These are phyloP conservation scores for Eolophus roseicapilla DNA, from an alignment of 2,113 vertebrate genomes.

Conservation along the genomic window DNA sequence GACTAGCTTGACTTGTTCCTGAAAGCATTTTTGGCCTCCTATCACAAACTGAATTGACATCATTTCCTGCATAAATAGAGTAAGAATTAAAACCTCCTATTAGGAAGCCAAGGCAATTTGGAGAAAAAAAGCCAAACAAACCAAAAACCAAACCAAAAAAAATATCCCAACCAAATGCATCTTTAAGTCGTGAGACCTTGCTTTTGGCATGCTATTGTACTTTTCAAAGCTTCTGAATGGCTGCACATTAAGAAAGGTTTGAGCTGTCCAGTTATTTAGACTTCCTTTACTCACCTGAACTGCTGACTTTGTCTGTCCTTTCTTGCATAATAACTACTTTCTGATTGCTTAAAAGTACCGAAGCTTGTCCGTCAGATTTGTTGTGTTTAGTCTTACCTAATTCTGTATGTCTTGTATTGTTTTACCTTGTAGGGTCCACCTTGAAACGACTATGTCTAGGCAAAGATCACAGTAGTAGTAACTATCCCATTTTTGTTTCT, in stretches of 20 bases:
- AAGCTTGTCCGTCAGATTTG: slow-evolving; percentile 80
- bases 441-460: slow-evolving; percentile 99
- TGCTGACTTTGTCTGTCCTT: slow-evolving; percentile 80
- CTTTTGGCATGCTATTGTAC: slow-evolving; percentile 64
- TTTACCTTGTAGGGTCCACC: slow-evolving; percentile 97
- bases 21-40: slow-evolving; percentile 59
- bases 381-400: slow-evolving; percentile 88
- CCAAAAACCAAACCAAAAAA: not conserved
- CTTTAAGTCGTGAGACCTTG: slow-evolving; percentile 58
- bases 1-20: slow-evolving; percentile 54
- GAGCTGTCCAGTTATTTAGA: slow-evolving; percentile 68
- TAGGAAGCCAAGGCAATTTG: slow-evolving; percentile 41
- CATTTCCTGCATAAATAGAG: slow-evolving; percentile 49
- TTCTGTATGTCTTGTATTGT: slow-evolving; percentile 95
- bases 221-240: slow-evolving; percentile 62
- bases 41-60: slow-evolving; percentile 46
- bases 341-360: slow-evolving; percentile 84
- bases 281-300: slow-evolving; percentile 68
- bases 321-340: slow-evolving; percentile 77
- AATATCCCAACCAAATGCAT: slow-evolving; percentile 2
- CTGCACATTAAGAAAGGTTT: slow-evolving; percentile 70
- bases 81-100: not conserved
- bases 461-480: slow-evolving; percentile 99
- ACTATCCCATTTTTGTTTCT: slow-evolving; percentile 92
- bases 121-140: not conserved